A percentile compares a stretch with the other conserved stretches of the same genome.
Evolutionary conservation across 1,140 invertebrate species (phyloP).

Genomic region (Drosophila seguyi): DNA sequence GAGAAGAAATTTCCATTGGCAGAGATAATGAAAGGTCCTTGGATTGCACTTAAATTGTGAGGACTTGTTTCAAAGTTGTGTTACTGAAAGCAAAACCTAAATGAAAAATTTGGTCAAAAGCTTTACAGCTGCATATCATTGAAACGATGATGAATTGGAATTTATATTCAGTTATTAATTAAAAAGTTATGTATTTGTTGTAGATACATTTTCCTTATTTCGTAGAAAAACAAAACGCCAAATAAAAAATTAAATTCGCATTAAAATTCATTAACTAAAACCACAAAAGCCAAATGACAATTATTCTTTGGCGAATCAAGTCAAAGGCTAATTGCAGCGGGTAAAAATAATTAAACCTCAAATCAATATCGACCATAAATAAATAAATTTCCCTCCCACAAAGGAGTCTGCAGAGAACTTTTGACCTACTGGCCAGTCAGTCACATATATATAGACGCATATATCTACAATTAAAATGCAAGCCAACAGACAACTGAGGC

Average conservation of each 20-base stretch:
- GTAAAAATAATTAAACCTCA: constrained; percentile 44
- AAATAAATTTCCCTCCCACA: constrained; percentile 11
- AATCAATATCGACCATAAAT: constrained; percentile 29
- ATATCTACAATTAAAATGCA: constrained; percentile 36
- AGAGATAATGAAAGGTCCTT: constrained; percentile 73
- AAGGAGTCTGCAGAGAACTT: constrained; percentile 21
- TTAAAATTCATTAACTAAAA: constrained; percentile 37
- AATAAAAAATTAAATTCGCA: constrained; percentile 1
- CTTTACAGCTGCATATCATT: neutral
- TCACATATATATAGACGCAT: neutral
- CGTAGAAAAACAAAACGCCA: neutral
- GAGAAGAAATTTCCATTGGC: constrained; percentile 22
- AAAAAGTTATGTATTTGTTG: constrained; percentile 2
- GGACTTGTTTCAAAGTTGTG: constrained; percentile 45
- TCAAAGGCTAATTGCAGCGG: constrained; percentile 23
- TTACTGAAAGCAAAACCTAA: too few relatives aligned
- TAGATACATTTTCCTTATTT: neutral
- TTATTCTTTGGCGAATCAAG: constrained; percentile 30
- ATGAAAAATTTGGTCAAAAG: neutral
- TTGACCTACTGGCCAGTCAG: constrained; percentile 10
- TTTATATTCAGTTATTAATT: constrained; percentile 22
- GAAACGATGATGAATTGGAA: neutral
- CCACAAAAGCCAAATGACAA: constrained; percentile 31
- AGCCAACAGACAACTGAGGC: constrained; percentile 7
- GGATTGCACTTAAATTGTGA: constrained; percentile 54